phyloP scores from a whole-genome alignment of 2,888 invertebrate genomes.

The Drosophila emarginata region DNA sequence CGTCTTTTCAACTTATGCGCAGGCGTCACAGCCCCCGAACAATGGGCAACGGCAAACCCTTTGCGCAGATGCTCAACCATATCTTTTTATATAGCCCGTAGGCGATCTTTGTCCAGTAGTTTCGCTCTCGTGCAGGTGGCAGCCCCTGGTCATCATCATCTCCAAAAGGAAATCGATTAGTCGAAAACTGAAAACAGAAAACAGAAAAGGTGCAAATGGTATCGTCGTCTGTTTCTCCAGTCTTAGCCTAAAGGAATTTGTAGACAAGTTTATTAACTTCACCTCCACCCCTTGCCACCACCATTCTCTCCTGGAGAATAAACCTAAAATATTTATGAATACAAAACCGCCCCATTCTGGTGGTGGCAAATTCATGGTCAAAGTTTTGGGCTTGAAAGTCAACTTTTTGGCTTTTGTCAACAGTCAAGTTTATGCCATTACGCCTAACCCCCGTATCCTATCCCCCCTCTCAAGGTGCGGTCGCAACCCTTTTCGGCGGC shows the following conservation, averaged over 20 bases:
- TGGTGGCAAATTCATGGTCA: conserved; percentile 4
- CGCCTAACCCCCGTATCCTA: neutral
- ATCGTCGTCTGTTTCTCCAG: neutral
- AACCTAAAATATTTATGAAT: conserved; percentile 36
- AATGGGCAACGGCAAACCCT: conserved; percentile 33
- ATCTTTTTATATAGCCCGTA: conserved; percentile 24
- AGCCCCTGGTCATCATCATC: conserved; percentile 48
- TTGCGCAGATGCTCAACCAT: conserved; percentile 47
- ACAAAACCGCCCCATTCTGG: neutral
- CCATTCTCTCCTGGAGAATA: neutral
- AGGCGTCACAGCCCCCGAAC: conserved; percentile 32
- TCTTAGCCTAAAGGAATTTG: conserved; percentile 38
- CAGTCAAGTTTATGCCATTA: neutral
- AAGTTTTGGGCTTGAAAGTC: conserved; percentile 1
- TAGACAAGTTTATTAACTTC: conserved; percentile 77
- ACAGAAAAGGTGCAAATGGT: neutral
- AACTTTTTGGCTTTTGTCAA: conserved; percentile 8
- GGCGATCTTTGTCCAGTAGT: conserved; percentile 68
- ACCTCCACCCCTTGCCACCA: neutral
- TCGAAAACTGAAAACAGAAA: neutral
- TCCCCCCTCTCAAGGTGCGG: neutral
- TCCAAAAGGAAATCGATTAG: conserved; percentile 4
- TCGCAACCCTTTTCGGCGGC: neutral
- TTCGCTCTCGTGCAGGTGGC: conserved; percentile 66
- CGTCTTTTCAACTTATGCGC: conserved; percentile 40